These are phyloP conservation scores for Sinhomidia bicolor DNA, from an alignment of 2,888 invertebrate genomes.

Conservation along the genomic window DNA sequence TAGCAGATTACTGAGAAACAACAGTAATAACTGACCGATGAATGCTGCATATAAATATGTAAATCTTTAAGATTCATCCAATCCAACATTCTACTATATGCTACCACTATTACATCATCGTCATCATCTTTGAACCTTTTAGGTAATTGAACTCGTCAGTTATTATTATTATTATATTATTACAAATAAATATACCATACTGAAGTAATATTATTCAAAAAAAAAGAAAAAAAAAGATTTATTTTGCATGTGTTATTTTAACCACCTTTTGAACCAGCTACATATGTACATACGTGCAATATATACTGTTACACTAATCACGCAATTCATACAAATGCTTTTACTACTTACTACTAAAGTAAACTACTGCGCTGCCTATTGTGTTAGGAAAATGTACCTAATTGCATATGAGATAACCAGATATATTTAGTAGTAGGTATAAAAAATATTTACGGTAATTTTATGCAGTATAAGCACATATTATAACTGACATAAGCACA, in stretches of 20 bases:
- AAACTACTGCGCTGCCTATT: no score
- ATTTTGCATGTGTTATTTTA: not conserved
- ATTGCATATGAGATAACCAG: no score
- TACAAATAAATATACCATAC: not conserved
- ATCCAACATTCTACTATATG: not conserved
- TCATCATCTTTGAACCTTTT: constrained; percentile 43
- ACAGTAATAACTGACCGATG: constrained; percentile 1
- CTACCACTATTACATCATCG: not conserved
- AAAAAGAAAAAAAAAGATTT: not conserved
- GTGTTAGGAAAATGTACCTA: not conserved
- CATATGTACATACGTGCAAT: not conserved
- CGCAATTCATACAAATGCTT: not conserved
- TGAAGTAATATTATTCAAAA: not conserved
- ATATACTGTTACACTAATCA: not conserved
- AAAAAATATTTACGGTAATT: constrained; percentile 31
- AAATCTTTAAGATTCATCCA: not conserved
- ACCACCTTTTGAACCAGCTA: not conserved
- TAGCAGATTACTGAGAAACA: not conserved
- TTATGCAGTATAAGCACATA: constrained; percentile 31
- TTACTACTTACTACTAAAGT: no score
- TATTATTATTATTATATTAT: not conserved
- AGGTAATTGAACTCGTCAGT: constrained; percentile 42
- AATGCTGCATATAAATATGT: no score
- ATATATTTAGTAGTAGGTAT: not conserved
- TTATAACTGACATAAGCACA: not conserved